phyloP scores from a whole-genome alignment of 2,113 vertebrate genomes.

The Lasiurus borealis region DNA sequence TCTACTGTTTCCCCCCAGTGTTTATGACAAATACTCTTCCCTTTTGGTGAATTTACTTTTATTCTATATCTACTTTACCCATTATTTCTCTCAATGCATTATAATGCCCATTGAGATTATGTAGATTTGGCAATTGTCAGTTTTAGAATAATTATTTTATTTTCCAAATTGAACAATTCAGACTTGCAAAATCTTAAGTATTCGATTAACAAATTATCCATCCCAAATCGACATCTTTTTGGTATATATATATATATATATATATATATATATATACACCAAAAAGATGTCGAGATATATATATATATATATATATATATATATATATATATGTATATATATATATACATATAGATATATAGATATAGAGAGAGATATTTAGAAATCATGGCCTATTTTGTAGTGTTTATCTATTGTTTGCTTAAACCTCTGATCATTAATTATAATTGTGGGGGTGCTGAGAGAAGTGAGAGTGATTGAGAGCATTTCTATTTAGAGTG shows the following conservation, averaged over 20 bases:
- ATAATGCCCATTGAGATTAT: neutral
- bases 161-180: slow-evolving; percentile 33
- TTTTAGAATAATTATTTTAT: slow-evolving; percentile 15
- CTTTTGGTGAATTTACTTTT: neutral
- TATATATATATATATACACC: neutral
- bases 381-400: slow-evolving; percentile 4
- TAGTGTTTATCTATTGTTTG: slow-evolving; percentile 48
- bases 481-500: slow-evolving; percentile 73
- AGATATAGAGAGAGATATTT: neutral
- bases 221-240: neutral
- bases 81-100: neutral
- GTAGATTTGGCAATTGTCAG: neutral
- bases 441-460: slow-evolving; percentile 19
- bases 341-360: neutral
- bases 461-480: slow-evolving; percentile 62
- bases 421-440: slow-evolving; percentile 56
- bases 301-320: neutral
- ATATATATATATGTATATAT: no score
- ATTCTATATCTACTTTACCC: neutral
- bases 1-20: neutral
- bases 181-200: neutral
- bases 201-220: slow-evolving; percentile 8
- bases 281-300: no score
- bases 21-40: neutral
- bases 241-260: no score